These are phyloP conservation scores for Leucopsar rothschildi DNA, from an alignment of 2,113 vertebrate genomes.

Conservation along the genomic window DNA sequence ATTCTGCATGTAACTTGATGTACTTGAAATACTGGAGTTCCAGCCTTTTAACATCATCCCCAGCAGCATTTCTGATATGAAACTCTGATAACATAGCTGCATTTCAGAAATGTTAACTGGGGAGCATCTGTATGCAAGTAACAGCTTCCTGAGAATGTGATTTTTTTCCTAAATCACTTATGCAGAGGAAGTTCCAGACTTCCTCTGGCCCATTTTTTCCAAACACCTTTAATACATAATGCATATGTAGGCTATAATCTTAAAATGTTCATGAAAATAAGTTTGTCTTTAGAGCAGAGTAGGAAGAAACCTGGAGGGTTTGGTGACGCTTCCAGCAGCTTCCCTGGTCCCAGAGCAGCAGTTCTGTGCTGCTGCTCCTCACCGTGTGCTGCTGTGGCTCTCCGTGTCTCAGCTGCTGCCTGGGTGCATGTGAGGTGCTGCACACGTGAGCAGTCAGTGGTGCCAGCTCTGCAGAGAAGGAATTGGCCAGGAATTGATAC, in stretches of 20 bases:
- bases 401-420: accelerated
- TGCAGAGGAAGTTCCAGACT: background rate
- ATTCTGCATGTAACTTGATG: background rate
- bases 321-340: background rate
- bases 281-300: background rate
- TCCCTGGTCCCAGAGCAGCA: background rate
- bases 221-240: background rate
- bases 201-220: background rate
- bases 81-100: background rate
- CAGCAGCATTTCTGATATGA: background rate
- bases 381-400: accelerated
- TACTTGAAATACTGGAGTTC: background rate
- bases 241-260: background rate
- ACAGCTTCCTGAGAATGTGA: background rate
- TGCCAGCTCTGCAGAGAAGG: background rate
- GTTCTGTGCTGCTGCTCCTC: background rate
- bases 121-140: background rate
- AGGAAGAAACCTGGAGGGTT: background rate
- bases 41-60: background rate
- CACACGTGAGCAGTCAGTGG: accelerated
- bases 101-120: background rate
- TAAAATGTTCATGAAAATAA: background rate
- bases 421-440: background rate
- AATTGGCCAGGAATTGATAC: background rate
- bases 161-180: background rate